Base-by-base conservation (phyloP, 2,797 vertebrate genomes). In the Mareca penelope region DNA sequence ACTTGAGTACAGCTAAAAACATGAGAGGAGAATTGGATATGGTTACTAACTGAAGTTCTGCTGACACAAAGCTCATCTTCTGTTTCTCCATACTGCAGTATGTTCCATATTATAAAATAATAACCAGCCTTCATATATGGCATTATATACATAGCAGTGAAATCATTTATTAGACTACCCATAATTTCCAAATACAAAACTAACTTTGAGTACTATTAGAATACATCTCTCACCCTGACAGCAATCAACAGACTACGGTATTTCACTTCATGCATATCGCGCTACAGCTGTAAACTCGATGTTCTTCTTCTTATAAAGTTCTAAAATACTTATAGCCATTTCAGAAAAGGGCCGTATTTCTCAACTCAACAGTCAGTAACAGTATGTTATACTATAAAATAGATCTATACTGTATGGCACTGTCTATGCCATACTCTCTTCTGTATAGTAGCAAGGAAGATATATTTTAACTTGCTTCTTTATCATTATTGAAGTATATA, bases 181-280 rank as follows among this genome's bases (percentile, higher is more conserved):
- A 26, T 8, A 33, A 64, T 15, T 46, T 29, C 16, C 13, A 65
- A n/a, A 3, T 3, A 68, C 7, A 12, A 72, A 50, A 79, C 72
- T 0, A 69, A 26, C 21, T 63, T 52, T 67, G 24, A 90, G 35
- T 60, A 60, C 50, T 37, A 39, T 12, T n/a, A 35, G 2, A 39
- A 77, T 10, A 39, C 53, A 85, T 6, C 26, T 48, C 31, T 72
- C 12, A 17, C n/a, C 9, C 37, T 68, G 40, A 71, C 10, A 78
- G n/a, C 6, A 40, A n/a, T 39, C 31, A 82, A 9, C 26, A 68
- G 12, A 77, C 70, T 4, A 89, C 7, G 53, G 2, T 28, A 64
- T 35, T 85, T 6, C 23, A 55, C 0, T 4, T 1, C 0, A 14
- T 7, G 3, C 14, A 15, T 69, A 31, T 37, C 26, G 78, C 33